Evolutionary conservation across 2,113 vertebrate species (phyloP), one percentile per base, ranked within the genome.

Genomic region (Hiodon alosoides): DNA sequence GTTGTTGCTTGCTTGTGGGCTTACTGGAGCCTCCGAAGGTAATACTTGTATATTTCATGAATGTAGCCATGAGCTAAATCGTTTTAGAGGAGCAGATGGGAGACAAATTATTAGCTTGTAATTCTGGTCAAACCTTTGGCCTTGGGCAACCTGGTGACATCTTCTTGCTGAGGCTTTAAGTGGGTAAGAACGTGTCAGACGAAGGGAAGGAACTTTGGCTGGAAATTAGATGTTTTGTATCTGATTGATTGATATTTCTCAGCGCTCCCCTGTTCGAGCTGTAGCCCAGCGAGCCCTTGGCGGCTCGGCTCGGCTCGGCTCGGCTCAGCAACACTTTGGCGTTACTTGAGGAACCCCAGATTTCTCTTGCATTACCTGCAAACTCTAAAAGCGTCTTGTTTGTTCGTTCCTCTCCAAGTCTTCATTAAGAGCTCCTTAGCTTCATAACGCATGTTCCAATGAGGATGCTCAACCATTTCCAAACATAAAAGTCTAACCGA

Each of bases 1-100:
- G 83, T 82, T 85, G 81, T 82, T 90, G 83, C 82, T 84, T 90
- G 77, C 83, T 83, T 76, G 77, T 81, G 79, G 79, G 79, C 71
- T 67, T 51, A 13, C 16, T 31, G 17, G 61, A 64, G 64, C 47
- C 50, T 69, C 50, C 71, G 59, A 46, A 57, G 52, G n/a, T 11
- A 7, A n/a, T 79, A 76, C 65, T 46, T 68, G 13, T 55, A 11
- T 81, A 83, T 81, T 82, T 84, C 77, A 77, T 78, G 76, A 78
- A 79, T 82, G 81, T 82, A 82, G 79, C 84, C 84, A 58, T 62
- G 17, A 81, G 87, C 85, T 72, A 81, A 54, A 82, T 73, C 65
- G 73, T 53, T 73, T 72, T 83, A 80, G 70, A 60, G 67, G 16
- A 31, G 16, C 61, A 52, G 48, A 79, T 65, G 57, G 61, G 65